Evolutionary conservation across 1,140 invertebrate species (phyloP).

Genomic region (Drosophila cardini): DNA sequence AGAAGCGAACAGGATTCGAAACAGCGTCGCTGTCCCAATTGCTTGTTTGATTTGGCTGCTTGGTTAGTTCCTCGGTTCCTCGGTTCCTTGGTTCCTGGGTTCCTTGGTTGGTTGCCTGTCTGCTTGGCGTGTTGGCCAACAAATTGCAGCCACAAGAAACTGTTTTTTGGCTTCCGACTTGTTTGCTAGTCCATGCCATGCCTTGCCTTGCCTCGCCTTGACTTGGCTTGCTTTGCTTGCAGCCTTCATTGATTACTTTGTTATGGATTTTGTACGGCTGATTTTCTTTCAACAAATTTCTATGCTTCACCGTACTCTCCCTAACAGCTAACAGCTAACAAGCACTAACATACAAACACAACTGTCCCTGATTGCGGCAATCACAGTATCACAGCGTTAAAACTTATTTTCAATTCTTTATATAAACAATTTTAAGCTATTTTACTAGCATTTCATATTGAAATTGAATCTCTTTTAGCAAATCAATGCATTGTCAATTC

Average conservation of each 20-base stretch:
- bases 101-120: conserved; percentile 51
- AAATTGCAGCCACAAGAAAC: conserved; percentile 80
- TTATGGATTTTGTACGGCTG: conserved; percentile 69
- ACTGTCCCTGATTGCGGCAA: conserved; percentile 64
- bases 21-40: conserved; percentile 45
- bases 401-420: conserved; percentile 55
- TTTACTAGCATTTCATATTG: background rate
- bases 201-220: conserved; percentile 22
- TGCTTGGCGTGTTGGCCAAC: conserved; percentile 75
- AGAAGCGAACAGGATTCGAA: conserved; percentile 43
- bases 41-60: conserved; percentile 62
- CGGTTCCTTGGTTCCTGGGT: conserved; percentile 60
- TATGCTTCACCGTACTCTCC: conserved; percentile 11
- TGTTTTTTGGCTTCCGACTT: conserved; percentile 73
- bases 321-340: conserved; percentile 13
- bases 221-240: conserved; percentile 36
- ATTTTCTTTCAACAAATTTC: conserved; percentile 52
- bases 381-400: conserved; percentile 57
- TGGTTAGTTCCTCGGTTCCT: conserved; percentile 44
- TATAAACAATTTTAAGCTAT: conserved; percentile 9
- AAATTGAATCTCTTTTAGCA: conserved; percentile 1
- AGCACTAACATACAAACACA: conserved; percentile 25
- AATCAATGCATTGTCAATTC: background rate
- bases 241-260: conserved; percentile 78
- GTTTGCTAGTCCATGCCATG: conserved; percentile 48